Percentiles rank a stretch among this genome's conserved stretches.
phyloP scores from a whole-genome alignment of 53 echinoderm and acorn worm genomes.

The Crossaster papposus region DNA sequence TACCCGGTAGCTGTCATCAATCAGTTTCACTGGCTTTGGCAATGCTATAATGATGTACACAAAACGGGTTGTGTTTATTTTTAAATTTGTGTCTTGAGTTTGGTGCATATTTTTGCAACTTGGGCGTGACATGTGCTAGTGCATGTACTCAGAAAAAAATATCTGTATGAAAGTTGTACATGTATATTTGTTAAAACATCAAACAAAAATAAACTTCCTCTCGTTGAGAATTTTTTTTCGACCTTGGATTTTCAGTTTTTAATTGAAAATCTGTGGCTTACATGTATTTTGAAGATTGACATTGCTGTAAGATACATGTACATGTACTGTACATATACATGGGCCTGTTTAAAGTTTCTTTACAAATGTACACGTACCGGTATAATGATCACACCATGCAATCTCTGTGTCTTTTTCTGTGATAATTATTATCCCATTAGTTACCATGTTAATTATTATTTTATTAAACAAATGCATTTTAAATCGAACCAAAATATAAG shows the following conservation, averaged over 20 bases:
- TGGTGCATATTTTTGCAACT: neutral
- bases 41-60: conserved; percentile 35
- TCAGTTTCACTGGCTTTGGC: neutral
- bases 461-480: neutral
- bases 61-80: conserved; percentile 3
- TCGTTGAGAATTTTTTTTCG: no score
- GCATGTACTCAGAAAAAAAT: neutral
- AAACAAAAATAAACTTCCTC: no score
- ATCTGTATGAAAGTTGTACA: no score
- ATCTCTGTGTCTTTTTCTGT: no score
- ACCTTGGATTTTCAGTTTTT: neutral
- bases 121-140: neutral
- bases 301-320: neutral
- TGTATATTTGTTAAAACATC: no score
- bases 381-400: no score
- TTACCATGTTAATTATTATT: neutral
- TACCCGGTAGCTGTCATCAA: neutral
- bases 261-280: no score
- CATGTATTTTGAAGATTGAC: neutral
- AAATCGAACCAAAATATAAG: neutral
- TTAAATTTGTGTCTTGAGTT: neutral
- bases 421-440: neutral
- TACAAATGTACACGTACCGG: no score
- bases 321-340: no score
- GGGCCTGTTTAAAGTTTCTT: no score